Base-by-base conservation (phyloP, 1,140 invertebrate genomes). In the Drosophila sechellia region DNA sequence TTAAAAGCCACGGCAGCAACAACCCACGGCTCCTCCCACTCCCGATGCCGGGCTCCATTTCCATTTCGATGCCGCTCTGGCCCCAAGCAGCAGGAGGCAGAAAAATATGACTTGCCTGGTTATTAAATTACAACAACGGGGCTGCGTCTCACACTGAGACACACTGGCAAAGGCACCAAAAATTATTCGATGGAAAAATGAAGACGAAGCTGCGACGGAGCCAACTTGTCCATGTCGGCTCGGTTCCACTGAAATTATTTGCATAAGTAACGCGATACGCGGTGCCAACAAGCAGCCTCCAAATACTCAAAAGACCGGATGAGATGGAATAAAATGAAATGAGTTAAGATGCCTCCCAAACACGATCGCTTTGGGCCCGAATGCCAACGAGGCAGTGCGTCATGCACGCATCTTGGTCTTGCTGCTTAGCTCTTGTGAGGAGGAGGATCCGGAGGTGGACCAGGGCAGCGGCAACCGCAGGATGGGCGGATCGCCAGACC, bases 211-310 rank as follows among this genome's bases (percentile, higher is more conserved):
- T 39, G 25, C 8, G n/a, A 22, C 3, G 37, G 55, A 45, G 25
- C 58, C 57, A 61, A 70, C 73, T 84, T 83, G 20, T 89, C 70
- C 76, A 72, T 74, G 83, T 79, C 83, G 83, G 35, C 76, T 76
- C 71, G 69, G 73, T 87, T 87, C 79, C 76, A 87, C 75, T 79
- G 84, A 87, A 87, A 87, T 87, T 87, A 87, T 87, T 87, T 87
- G 84, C 84, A 87, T 87, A 87, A 87, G 85, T 84, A 87, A 87
- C 84, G 85, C 79, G 84, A 87, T 89, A 87, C 76, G 83, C 81
- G 79, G 48, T 25, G 70, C 66, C 63, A 78, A 65, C 61, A 81
- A 77, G 68, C 69, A 49, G 74, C 76, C 59, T 60, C 77, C 40
- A 73, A 73, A 74, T 63, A 48, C 52, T 37, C 64, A 52, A n/a